Conservation (phyloP, 2,797 vertebrate species). For the Lindbergichthys nudifrons region DNA sequence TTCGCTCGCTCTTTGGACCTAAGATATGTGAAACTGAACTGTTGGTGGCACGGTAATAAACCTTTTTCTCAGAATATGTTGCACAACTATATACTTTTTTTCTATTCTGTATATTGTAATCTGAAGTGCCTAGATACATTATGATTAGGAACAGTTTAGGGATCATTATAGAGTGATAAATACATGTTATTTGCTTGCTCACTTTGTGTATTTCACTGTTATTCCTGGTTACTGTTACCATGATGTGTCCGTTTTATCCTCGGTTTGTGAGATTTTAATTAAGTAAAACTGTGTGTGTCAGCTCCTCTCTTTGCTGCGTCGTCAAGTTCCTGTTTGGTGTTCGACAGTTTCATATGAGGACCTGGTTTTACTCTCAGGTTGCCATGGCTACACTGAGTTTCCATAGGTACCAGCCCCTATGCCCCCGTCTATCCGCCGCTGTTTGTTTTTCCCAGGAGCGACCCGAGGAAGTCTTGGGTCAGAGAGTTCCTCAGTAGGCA, state of each 20-base stretch:
- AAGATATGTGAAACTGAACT: conserved; percentile 56
- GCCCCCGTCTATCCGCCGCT: conserved; percentile 42
- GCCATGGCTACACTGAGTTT: conserved; percentile 69
- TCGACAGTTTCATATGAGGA: conserved; percentile 53
- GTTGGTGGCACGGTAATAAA: conserved; percentile 60
- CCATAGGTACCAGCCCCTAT: conserved; percentile 66
- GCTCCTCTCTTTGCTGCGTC: conserved; percentile 51
- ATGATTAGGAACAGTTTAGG: background rate
- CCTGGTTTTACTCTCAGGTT: conserved; percentile 62
- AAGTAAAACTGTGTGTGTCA: conserved; percentile 22
- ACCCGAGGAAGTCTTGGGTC: conserved; percentile 56
- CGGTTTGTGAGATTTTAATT: conserved; percentile 30
- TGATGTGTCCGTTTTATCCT: background rate
- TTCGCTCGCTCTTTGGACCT: conserved; percentile 66
- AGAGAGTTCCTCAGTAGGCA: conserved; percentile 46
- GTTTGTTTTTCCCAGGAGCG: conserved; percentile 81
- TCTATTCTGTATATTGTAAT: background rate
- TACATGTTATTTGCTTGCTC: background rate
- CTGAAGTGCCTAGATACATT: background rate
- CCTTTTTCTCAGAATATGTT: background rate
- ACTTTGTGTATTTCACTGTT: background rate
- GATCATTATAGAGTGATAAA: background rate
- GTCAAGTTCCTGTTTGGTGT: conserved; percentile 65
- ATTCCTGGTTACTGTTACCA: background rate
- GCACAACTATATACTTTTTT: background rate